Conservation (phyloP, 2,888 invertebrate genomes). For the Megastigmus dorsalis region DNA sequence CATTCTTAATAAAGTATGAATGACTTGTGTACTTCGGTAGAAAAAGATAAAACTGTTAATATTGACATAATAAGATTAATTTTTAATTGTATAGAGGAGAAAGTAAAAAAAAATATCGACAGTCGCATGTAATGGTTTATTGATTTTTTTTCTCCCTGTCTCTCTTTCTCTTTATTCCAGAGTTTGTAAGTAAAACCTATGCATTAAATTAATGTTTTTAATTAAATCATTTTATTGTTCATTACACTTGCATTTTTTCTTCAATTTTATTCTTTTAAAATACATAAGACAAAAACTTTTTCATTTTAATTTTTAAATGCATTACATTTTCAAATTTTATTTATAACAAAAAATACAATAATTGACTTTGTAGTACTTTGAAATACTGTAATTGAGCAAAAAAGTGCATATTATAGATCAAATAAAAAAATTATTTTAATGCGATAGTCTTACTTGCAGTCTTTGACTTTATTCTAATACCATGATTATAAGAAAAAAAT, state of each 20-base stretch:
- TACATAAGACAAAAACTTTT: neutral
- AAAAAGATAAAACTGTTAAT: constrained; percentile 24
- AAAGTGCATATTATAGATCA: neutral
- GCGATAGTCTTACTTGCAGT: constrained; percentile 36
- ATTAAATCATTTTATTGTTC: neutral
- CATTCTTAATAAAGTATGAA: constrained; percentile 1
- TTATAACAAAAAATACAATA: neutral
- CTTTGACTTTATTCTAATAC: constrained; percentile 5
- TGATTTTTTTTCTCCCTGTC: constrained; percentile 27
- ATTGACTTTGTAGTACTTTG: neutral
- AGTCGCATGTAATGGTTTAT: constrained; percentile 29
- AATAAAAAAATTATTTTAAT: constrained; percentile 14
- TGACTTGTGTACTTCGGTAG: constrained; percentile 31
- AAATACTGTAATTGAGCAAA: neutral
- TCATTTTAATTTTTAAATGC: neutral
- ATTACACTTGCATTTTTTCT: neutral
- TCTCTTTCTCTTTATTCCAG: constrained; percentile 46
- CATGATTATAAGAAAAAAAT: constrained; percentile 19
- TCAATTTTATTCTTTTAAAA: neutral
- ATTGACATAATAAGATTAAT: constrained; percentile 29
- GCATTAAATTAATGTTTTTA: constrained; percentile 21
- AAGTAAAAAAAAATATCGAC: constrained; percentile 32
- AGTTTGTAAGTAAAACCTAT: constrained; percentile 41
- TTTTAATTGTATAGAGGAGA: constrained; percentile 39
- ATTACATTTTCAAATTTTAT: too few relatives aligned